Conservation (phyloP, 2,113 vertebrate genomes). For the Forbesichthys papilliferus region DNA sequence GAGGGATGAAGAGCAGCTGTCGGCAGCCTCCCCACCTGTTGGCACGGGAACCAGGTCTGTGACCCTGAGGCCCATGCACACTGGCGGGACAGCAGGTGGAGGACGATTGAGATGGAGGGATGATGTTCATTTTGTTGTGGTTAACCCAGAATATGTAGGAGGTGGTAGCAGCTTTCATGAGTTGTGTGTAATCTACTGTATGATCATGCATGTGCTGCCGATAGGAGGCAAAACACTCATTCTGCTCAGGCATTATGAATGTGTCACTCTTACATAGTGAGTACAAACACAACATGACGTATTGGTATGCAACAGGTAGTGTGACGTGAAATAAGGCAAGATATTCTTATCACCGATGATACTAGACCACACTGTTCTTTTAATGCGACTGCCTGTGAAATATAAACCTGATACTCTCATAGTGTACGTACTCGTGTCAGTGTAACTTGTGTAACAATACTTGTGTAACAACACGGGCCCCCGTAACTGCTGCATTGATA, state of each 20-base stretch:
- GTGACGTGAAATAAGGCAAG: too few species aligned
- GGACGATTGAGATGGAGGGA: conserved; percentile 3
- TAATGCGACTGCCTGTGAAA: not conserved
- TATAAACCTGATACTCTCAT: not conserved
- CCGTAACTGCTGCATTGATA: conserved; percentile 16
- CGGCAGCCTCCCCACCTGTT: conserved; percentile 45
- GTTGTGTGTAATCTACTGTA: too few species aligned
- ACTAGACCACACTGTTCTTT: too few species aligned
- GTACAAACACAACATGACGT: too few species aligned
- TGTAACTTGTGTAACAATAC: not conserved
- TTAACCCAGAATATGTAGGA: too few species aligned
- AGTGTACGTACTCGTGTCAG: not conserved
- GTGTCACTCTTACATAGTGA: too few species aligned
- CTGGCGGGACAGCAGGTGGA: not conserved
- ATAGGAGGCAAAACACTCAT: too few species aligned
- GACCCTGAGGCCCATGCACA: conserved; percentile 25
- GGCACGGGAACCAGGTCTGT: conserved; percentile 17
- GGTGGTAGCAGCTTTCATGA: too few species aligned
- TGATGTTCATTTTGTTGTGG: not conserved
- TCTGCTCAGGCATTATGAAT: too few species aligned
- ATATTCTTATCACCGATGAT: too few species aligned
- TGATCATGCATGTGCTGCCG: too few species aligned
- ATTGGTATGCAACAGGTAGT: too few species aligned
- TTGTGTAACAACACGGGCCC: not conserved
- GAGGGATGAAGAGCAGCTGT: conserved; percentile 60